Base-by-base conservation (phyloP, 2,113 vertebrate genomes). In the Proterorhinus semilunaris region DNA sequence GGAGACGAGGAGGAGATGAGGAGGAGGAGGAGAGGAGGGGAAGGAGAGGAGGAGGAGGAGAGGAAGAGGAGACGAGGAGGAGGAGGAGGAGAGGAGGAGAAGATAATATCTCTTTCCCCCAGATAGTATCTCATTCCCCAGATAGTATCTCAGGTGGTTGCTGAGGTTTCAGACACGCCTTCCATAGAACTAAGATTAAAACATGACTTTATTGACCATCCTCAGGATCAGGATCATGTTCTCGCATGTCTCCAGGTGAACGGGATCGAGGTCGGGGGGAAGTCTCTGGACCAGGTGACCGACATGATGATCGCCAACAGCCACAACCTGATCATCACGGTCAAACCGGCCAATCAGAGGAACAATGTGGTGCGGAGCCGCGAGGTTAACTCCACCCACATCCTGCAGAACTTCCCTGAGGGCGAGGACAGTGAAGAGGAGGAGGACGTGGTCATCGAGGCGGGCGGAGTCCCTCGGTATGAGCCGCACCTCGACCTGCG, bases 271-370 rank as follows among this genome's bases (percentile, higher is more conserved):
- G 98, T 99, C 75, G 95, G 93, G 0, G 96, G 96, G 1, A 99
- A 99, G 76, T 98, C 95, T 52, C 93, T 99, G 6, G 97, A 98
- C 88, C 97, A 99, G 68, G 98, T 99, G 62, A 99, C 98, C 0
- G 98, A 99, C 88, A 99, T 99, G 98, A 99, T 99, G 98, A 97
- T 99, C 11, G 97, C 97, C 0, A 99, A 99, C 92, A 98, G 96
- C 87, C 95, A 97, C 85, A 99, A 99, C 89, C 95, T 99, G 83
- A 98, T 99, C 80, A 93, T 99, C 73, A 99, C 98, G 0, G 98
- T 99, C 59, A 94, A 98, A 50, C 98, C 98, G 0, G 98, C 96
- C 48, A 99, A 99, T 87, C 96, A 99, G 93, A 92, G 97, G 78
- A 98, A 98, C 81, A 98, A 98, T 1, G 84, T 98, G 0, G 95